phyloP scores from a whole-genome alignment of 2,113 vertebrate species.

The Hymenochirus boettgeri region DNA sequence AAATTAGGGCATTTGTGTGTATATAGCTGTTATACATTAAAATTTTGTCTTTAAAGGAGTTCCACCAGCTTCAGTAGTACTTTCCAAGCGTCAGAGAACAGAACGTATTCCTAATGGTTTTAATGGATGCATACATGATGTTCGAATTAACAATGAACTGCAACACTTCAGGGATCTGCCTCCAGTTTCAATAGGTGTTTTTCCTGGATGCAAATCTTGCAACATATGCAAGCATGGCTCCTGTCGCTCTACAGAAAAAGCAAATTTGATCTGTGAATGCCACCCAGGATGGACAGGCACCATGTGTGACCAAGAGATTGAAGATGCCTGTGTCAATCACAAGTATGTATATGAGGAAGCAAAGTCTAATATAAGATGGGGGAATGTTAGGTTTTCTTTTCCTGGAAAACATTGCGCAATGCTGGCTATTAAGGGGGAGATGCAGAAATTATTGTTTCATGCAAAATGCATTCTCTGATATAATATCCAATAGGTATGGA shows the following conservation, averaged over 20 bases:
- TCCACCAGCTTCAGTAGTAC: conserved; percentile 74
- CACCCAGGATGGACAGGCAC: conserved; percentile 77
- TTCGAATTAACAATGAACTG: conserved; percentile 86
- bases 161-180: conserved; percentile 81
- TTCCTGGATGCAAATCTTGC: conserved; percentile 89
- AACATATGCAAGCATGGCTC: conserved; percentile 85
- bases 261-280: conserved; percentile 86
- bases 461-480: too few species aligned
- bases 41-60: conserved; percentile 66
- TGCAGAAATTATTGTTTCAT: too few species aligned
- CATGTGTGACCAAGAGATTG: conserved; percentile 77
- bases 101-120: conserved; percentile 81
- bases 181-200: conserved; percentile 70
- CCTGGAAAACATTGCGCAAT: too few species aligned
- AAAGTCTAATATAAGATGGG: too few species aligned
- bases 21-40: not conserved
- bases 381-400: too few species aligned
- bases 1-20: not conserved
- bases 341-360: too few species aligned
- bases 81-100: conserved; percentile 74
- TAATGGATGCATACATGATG: conserved; percentile 89
- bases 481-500: too few species aligned
- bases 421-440: too few species aligned
- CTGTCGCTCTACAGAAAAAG: conserved; percentile 80
- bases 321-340: conserved; percentile 74